These are phyloP conservation scores for Sussaba pulchella DNA, from an alignment of 2,888 invertebrate species.

Conservation along the genomic window DNA sequence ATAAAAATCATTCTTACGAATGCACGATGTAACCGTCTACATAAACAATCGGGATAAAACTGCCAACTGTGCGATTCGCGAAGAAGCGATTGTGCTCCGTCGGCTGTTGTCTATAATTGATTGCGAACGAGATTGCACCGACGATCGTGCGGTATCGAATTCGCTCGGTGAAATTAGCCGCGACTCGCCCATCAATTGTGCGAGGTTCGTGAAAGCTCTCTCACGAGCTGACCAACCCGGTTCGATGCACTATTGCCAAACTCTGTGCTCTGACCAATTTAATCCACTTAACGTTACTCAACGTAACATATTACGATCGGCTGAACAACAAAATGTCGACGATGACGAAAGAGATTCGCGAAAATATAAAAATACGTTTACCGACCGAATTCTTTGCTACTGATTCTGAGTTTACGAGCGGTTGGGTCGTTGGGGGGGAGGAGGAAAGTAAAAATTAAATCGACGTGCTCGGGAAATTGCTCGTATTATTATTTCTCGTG, in stretches of 20 bases:
- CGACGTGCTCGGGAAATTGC: neutral
- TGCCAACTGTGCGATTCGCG: conserved; percentile 23
- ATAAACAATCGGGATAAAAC: neutral
- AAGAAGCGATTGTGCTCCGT: conserved; percentile 31
- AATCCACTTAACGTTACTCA: conserved; percentile 53
- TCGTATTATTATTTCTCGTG: conserved; percentile 46
- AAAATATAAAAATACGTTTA: neutral
- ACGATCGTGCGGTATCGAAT: conserved; percentile 30
- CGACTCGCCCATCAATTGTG: conserved; percentile 41
- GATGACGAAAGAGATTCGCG: conserved; percentile 29
- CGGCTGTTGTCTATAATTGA: conserved; percentile 19
- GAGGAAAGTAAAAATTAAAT: conserved; percentile 13
- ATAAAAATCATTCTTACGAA: too few relatives aligned
- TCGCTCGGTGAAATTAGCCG: conserved; percentile 38
- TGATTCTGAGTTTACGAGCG: neutral
- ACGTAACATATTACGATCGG: conserved; percentile 49
- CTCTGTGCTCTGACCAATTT: conserved; percentile 48
- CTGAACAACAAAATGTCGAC: conserved; percentile 48
- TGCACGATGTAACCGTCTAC: too few relatives aligned
- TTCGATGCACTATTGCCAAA: conserved; percentile 63
- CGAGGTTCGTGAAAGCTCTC: conserved; percentile 45
- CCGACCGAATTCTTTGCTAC: neutral
- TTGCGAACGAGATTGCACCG: conserved; percentile 26
- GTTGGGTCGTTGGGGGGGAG: too few relatives aligned
- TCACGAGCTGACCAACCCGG: conserved; percentile 42